Evolutionary conservation across 35 echinoderm and acorn worm genomes (phyloP).

Genomic region (Eucidaris tribuloides): DNA sequence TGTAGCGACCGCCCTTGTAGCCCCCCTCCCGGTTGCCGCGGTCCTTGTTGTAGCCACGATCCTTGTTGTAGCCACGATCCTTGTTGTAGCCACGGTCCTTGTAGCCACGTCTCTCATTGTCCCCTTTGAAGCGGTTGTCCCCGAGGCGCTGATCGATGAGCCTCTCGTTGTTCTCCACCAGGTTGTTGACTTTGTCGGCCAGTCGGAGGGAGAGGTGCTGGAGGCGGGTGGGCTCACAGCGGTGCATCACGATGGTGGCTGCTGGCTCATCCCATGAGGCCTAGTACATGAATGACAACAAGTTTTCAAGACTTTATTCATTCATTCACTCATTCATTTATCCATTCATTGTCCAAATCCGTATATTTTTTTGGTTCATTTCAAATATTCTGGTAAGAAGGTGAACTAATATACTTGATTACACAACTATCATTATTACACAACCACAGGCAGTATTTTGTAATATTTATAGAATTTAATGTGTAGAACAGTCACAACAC

Average conservation of each 20-base stretch:
- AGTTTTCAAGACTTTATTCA: not conserved
- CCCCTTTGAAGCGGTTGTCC: conserved; percentile 29
- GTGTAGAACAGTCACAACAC: too few species aligned
- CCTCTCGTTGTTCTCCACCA: conserved; percentile 96
- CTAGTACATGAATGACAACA: conserved; percentile 26
- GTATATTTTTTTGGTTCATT: too few species aligned
- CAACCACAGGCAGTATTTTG: too few species aligned
- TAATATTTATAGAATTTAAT: too few species aligned
- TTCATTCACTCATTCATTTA: too few species aligned
- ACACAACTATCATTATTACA: too few species aligned
- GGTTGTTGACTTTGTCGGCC: conserved; percentile 87
- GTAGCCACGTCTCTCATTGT: not conserved
- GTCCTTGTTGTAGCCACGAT: conserved; percentile 24
- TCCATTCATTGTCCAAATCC: too few species aligned
- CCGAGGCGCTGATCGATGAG: conserved; percentile 68
- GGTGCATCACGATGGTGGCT: conserved; percentile 91
- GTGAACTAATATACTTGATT: too few species aligned
- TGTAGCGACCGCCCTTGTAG: not conserved
- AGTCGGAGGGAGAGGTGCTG: conserved; percentile 84
- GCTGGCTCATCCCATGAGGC: conserved; percentile 94
- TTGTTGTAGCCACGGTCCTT: conserved; percentile 6
- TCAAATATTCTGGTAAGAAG: too few species aligned
- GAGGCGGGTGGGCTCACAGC: conserved; percentile 93
- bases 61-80: not conserved
- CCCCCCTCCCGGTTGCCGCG: not conserved